Evolutionary conservation across 2,797 vertebrate genomes (phyloP), one percentile per base, ranked within the genome.

Genomic region (Parauchenoglanis punctatus): DNA sequence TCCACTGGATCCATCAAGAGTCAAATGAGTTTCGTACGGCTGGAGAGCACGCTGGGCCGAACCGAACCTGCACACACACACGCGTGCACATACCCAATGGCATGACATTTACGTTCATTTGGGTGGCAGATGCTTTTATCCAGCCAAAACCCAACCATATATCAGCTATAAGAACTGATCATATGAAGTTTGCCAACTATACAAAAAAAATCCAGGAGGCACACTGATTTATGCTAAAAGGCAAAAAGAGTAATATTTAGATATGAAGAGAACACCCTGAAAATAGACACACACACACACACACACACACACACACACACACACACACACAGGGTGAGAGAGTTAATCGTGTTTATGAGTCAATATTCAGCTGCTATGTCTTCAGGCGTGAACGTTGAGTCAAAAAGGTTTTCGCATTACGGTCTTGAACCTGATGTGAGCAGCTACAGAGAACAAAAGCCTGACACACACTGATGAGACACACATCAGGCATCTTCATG

Each of bases 1-100:
- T 13, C 97, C 97, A 7, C 96, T 97, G 46, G 97, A 97, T 56
- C 94, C 91, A 77, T 98, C 97, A 3, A 96, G 93, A 82, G 91
- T 91, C 31, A 95, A 93, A 88, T 96, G 97, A 25, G 96, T 93
- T 40, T 98, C 97, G 18, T 94, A 96, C 0, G 95, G 95, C 89
- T 96, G 93, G 90, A 95, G 90, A 15, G 96, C 90, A 63, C 97
- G 96, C 81, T 95, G 96, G 67, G 94, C 93, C 3, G 95, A 81
- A 4, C 94, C 92, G 82, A 95, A 97, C 91, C 97, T 98, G 84
- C 77, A 49, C 7, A 7, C 40, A 73, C 12, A 68, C 31, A 15
- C 18, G 18, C 28, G 35, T 49, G 72, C 54, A 84, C 35, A 28
- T 18, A 70, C 52, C 44, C 20, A 28, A 72, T 46, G 54, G 15